Evolutionary conservation across 2,888 invertebrate genomes (phyloP).

Genomic region (Cryptosula pallasiana): DNA sequence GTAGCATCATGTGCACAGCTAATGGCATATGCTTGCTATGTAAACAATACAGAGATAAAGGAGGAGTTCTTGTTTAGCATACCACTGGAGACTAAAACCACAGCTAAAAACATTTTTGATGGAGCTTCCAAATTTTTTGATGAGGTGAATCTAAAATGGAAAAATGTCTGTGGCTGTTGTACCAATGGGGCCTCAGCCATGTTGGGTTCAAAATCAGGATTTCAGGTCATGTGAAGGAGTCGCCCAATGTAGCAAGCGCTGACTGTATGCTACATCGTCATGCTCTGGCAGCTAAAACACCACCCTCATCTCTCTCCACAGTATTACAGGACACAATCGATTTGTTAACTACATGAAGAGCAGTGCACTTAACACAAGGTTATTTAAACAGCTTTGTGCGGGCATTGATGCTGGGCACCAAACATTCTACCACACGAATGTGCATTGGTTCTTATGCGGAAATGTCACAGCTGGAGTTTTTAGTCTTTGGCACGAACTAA

Average conservation of each 20-base stretch:
- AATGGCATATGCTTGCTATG: constrained; percentile 15
- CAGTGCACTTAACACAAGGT: not conserved
- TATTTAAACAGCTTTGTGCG: not conserved
- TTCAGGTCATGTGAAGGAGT: not conserved
- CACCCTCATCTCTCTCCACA: not conserved
- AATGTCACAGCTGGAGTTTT: not conserved
- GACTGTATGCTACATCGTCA: not conserved
- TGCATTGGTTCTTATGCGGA: not conserved
- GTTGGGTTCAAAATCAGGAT: constrained; percentile 10
- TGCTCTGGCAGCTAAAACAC: not conserved
- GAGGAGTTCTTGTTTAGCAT: not conserved
- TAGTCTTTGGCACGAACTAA: not conserved
- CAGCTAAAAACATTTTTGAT: constrained; percentile 2
- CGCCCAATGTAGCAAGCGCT: not conserved
- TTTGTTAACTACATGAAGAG: not conserved
- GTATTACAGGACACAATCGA: not conserved
- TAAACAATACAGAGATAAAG: constrained; percentile 11
- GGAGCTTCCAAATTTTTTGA: not conserved
- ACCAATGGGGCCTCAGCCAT: not conserved
- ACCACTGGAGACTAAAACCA: not conserved
- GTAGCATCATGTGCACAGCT: constrained; percentile 16
- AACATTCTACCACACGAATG: not conserved
- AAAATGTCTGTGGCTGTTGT: constrained; percentile 13
- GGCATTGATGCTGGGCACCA: constrained; percentile 7
- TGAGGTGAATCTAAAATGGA: constrained; percentile 5